Base-by-base conservation (phyloP, 2,113 vertebrate genomes). In the Nettapus auritus region DNA sequence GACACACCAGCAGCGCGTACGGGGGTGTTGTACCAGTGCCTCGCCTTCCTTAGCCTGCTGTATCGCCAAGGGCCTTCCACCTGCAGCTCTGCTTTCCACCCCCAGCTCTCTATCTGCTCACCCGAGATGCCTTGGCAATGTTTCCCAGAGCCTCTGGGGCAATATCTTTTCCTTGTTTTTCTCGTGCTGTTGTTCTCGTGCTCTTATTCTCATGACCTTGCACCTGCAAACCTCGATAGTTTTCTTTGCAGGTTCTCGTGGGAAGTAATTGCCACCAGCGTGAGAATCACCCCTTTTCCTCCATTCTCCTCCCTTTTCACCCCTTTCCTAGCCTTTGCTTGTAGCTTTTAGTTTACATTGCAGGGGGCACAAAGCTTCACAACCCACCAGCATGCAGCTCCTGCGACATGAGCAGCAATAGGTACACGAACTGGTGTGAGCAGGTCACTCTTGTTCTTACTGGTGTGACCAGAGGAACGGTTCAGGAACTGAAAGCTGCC, bases 141-240 rank as follows among this genome's bases (percentile, higher is more conserved):
- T 68, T 90, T 71, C 34, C 81, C 56, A 92, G 46, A 50, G 29
- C 60, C 48, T 33, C 64, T 14, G 42, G 20, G 44, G 34, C 60
- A 34, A 19, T 60, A 60, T 64, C 28, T 93, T 81, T 56, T 62
- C 56, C 42, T 82, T 89, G 52, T 83, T 66, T 77, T 93, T 83
- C 68, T 86, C 55, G 7, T 57, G 53, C 26, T 88, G 70, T 23
- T 92, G 20, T 86, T 86, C 66, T 81, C 31, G 12, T 36, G 69
- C n/a, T 55, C 55, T 50, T 84, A n/a, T 25, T 80, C 59, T 88
- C 48, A 68, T 25, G 91, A 82, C 95, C 96, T 97, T 95, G 95
- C 94, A 95, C 95, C 90, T 95, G 93, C 95, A 94, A 93, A 42
- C 2, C 20, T 38, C 0, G 74, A 93, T 64, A 94, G 38, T 1